Evolutionary conservation across 1,140 invertebrate species (phyloP), one percentile per base, ranked within the genome.

Genomic region (Wasmannia auropunctata): DNA sequence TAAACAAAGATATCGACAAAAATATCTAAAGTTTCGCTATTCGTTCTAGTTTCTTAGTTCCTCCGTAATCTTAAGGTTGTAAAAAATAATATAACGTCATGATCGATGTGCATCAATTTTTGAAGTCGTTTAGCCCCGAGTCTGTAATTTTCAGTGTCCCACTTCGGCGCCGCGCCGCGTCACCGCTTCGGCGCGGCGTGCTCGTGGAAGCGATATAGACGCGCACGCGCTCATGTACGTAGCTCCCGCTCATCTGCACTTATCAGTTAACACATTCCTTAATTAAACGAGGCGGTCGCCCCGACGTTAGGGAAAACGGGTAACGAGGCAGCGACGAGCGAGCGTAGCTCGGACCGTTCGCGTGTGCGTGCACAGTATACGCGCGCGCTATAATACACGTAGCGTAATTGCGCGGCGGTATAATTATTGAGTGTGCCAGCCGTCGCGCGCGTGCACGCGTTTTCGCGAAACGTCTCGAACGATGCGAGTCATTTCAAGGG

Each of bases 201-300:
- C 49, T 72, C 51, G 67, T 83, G 31, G 40, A 72, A 31, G 40
- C 67, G 19, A 83, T 72, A 34, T 72, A 60, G 79, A 72, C 67
- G 79, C 79, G 65, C 79, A 72, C 67, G 67, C 65, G 79, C 67
- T 46, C 22, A 34, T 51, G 51, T 46, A 51, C 79, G 31, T 58
- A 58, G 51, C 37, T 74, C 51, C 70, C 67, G 37, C 79, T 83
- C 67, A 74, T 83, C 67, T 83, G 79, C 40, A 83, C 79, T 83
- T 83, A 83, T 83, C 79, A 83, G 79, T 83, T 83, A 83, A 83
- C 79, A 74, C 79, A 83, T 83, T 83, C 51, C 79, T 83, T 83
- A 72, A 83, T 83, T 83, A 83, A 83, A 83, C 67, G 67, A 83
- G 67, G 54, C 67, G 67, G 79, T 83, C 79, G 79, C 51, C 43